A percentile compares a stretch with the other conserved stretches of the same genome.
Conservation (phyloP, 2,113 vertebrate genomes). For the Eubucco bourcierii region DNA sequence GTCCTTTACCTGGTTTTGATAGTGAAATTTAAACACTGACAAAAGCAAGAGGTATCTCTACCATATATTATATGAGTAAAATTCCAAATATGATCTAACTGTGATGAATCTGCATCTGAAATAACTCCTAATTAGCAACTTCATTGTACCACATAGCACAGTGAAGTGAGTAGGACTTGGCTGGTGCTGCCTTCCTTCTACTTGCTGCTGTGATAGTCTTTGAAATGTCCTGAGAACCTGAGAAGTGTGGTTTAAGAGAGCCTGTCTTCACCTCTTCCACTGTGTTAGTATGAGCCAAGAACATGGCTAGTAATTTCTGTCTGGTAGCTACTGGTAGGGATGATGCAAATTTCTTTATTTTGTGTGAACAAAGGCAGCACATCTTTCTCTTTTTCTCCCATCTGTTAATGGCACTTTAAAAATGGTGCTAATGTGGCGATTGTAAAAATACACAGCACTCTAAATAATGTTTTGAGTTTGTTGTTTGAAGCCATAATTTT, state of each 20-base stretch:
- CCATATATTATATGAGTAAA: background rate
- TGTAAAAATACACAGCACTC: background rate
- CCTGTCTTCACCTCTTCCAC: background rate
- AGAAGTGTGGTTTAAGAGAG: background rate
- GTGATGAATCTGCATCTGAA: background rate
- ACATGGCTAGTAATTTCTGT: background rate
- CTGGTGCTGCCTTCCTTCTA: background rate
- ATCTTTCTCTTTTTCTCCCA: rapidly evolving
- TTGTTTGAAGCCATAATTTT: background rate
- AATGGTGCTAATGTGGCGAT: background rate
- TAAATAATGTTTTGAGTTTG: background rate
- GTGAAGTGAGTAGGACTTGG: background rate
- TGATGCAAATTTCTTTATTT: background rate
- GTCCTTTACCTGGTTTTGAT: background rate
- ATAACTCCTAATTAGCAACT: background rate
- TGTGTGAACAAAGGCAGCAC: background rate
- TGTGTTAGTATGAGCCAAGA: background rate
- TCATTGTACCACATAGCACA: background rate
- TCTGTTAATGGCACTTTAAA: background rate
- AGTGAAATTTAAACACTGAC: background rate
- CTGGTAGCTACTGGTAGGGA: background rate
- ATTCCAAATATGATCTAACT: background rate
- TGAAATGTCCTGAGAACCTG: background rate
- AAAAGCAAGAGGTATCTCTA: background rate
- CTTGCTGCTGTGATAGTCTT: background rate